These are phyloP conservation scores for Hycleus cichorii DNA, from an alignment of 1,140 invertebrate species.

Conservation along the genomic window DNA sequence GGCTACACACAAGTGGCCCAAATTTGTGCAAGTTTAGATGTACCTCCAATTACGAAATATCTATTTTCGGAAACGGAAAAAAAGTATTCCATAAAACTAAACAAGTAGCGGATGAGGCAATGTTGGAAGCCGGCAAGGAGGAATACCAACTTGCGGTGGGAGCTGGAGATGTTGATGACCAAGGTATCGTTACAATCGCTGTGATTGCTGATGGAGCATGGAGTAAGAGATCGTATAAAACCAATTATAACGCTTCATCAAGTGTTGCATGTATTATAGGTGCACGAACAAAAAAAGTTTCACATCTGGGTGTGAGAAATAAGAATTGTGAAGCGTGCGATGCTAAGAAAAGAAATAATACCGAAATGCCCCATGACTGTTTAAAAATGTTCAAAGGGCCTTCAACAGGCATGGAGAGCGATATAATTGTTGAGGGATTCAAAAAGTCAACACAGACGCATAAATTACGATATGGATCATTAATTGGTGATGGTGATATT, in stretches of 20 bases:
- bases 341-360: slow-evolving; percentile 26
- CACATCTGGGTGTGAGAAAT: slow-evolving; percentile 33
- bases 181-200: too few species aligned
- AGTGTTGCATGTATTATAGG: slow-evolving; percentile 34
- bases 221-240: slow-evolving; percentile 27
- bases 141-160: too few species aligned
- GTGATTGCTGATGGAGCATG: neutral
- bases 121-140: too few species aligned
- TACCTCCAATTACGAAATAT: too few species aligned
- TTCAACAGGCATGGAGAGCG: neutral
- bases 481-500: slow-evolving; percentile 36
- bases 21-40: too few species aligned
- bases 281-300: slow-evolving; percentile 29
- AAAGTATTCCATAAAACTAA: too few species aligned
- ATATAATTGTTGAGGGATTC: slow-evolving; percentile 1
- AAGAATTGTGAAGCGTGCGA: slow-evolving; percentile 33
- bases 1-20: too few species aligned
- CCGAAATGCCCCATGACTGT: neutral
- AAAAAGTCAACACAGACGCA: neutral
- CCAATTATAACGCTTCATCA: slow-evolving; percentile 28
- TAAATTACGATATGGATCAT: neutral
- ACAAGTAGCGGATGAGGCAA: too few species aligned
- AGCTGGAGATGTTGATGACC: too few species aligned
- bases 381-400: neutral
- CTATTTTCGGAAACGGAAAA: too few species aligned